Evolutionary conservation across 2,888 invertebrate genomes (phyloP).

Genomic region (Synanthedon tipuliformis): DNA sequence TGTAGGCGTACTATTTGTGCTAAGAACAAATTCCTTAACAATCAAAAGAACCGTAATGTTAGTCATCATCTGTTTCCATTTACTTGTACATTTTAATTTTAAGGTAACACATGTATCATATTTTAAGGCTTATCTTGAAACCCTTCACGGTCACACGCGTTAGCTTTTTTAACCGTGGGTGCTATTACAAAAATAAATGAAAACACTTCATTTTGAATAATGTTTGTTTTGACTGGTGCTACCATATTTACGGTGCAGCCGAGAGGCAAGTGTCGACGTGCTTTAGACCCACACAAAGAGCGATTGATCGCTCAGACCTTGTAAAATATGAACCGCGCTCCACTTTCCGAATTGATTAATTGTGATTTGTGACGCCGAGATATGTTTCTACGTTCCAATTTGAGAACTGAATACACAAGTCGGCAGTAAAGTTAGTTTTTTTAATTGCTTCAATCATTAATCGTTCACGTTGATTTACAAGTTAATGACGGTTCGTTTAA

Average conservation of each 20-base stretch:
- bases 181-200: constrained; percentile 60
- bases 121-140: background rate
- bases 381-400: constrained; percentile 39
- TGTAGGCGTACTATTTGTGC: background rate
- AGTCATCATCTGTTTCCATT: constrained; percentile 13
- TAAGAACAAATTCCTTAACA: background rate
- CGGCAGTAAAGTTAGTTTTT: constrained; percentile 31
- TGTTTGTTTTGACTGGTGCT: constrained; percentile 59
- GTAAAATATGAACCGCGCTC: constrained; percentile 53
- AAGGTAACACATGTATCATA: background rate
- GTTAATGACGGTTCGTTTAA: constrained; percentile 15
- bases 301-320: constrained; percentile 49
- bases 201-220: constrained; percentile 52
- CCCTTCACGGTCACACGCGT: constrained; percentile 42
- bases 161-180: constrained; percentile 35
- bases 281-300: constrained; percentile 63
- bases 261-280: constrained; percentile 40
- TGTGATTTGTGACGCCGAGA: constrained; percentile 41
- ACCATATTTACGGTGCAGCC: constrained; percentile 42
- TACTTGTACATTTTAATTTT: background rate
- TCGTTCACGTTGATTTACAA: constrained; percentile 34
- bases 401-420: constrained; percentile 43
- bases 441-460: constrained; percentile 44
- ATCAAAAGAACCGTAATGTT: constrained; percentile 18
- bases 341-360: constrained; percentile 64